Evolutionary conservation across 1,140 invertebrate species (phyloP), one percentile per base, ranked within the genome.

Genomic region (Drosophila littoralis): DNA sequence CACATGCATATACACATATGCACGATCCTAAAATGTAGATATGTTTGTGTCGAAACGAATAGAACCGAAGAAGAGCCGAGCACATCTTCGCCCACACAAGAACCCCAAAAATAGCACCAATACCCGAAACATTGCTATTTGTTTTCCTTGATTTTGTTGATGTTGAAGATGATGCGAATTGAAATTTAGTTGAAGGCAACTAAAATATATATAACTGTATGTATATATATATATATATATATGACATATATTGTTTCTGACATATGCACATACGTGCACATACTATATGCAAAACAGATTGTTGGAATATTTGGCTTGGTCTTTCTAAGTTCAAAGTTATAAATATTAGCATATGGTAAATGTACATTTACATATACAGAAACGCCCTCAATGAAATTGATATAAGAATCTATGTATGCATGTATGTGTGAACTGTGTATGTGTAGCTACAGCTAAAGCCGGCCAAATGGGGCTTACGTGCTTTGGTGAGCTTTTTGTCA

Each of bases 111-210:
- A 88, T 88, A 88, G 83, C 68, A 57, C 64, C 65, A 82, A 51
- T 48, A 51, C 72, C 73, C 69, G 80, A 89, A 88, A 89, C 73
- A 83, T 86, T 88, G 84, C 76, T 84, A 77, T 88, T 88, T 88
- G 77, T 60, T 79, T 86, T 89, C 77, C 84, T 81, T 83, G 79
- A 79, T 71, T 61, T 64, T 75, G 75, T 82, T 70, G 66, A 80
- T 75, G 71, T 69, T 75, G 59, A 85, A 79, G 72, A 86, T 89
- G 77, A 80, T 89, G 83, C 80, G 79, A 89, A 88, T 83, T 79
- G 80, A 83, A 83, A 79, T 88, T 79, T 68, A 63, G 65, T 85
- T 84, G 69, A 80, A 68, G 79, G 69, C 60, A 77, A 79, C 67
- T 45, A 42, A 75, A 52, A 45, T 36, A 40, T 40, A 65, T 38